Conservation (phyloP, 92 coral and sea anemone genomes). For the Bergia puertoricense region DNA sequence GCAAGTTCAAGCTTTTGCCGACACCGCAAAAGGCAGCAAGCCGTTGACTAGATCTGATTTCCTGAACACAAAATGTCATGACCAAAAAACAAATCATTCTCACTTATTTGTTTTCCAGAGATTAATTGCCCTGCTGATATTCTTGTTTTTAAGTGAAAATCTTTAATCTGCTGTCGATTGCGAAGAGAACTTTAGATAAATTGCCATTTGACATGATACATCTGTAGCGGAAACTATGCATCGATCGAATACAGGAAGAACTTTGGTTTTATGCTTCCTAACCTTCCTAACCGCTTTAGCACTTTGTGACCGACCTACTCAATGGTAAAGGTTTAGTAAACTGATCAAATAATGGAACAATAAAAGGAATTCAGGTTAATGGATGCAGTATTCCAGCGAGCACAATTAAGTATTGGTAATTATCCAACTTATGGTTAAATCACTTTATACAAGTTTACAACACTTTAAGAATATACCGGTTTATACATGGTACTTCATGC, state of each 20-base stretch:
- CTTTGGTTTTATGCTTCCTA: constrained; percentile 20
- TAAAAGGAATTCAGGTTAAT: not conserved
- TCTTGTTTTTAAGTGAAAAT: not conserved
- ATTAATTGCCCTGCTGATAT: constrained; percentile 17
- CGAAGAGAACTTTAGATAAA: not conserved
- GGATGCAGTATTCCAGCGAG: not conserved
- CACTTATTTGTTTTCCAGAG: not conserved
- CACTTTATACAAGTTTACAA: too few species aligned
- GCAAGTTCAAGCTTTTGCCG: constrained; percentile 25
- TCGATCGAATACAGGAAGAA: constrained; percentile 15
- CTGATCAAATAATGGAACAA: not conserved
- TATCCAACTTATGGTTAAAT: not conserved
- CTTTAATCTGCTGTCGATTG: constrained; percentile 22
- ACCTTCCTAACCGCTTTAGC: constrained; percentile 38
- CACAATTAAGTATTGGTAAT: too few species aligned
- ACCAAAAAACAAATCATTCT: not conserved
- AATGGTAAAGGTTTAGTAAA: not conserved
- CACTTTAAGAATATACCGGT: too few species aligned
- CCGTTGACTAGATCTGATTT: constrained; percentile 9
- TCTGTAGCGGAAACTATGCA: constrained; percentile 1
- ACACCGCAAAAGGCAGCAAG: not conserved
- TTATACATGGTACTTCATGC: too few species aligned
- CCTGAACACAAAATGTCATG: not conserved
- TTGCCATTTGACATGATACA: not conserved
- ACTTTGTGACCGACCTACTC: constrained; percentile 6